phyloP scores from a whole-genome alignment of 2,113 vertebrate genomes.

The Glaucomys volans region DNA sequence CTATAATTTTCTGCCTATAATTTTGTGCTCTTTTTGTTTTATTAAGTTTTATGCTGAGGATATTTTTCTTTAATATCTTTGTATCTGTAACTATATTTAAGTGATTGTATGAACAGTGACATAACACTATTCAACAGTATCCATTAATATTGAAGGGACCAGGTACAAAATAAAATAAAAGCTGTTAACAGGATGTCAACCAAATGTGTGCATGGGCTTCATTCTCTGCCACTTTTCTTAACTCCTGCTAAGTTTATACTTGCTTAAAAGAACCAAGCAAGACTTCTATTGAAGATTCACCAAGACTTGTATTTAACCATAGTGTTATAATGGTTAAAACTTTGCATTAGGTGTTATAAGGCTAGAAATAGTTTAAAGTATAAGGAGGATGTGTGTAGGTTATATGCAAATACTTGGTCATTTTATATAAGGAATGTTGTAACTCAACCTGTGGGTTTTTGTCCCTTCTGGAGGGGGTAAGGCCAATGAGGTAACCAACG shows the following conservation, averaged over 20 bases:
- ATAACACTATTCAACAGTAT: background rate
- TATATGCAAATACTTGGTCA: too few species aligned
- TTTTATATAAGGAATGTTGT: too few species aligned
- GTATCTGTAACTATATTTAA: background rate
- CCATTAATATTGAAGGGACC: background rate
- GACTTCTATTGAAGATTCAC: background rate
- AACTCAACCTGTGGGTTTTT: too few species aligned
- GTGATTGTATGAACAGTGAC: background rate
- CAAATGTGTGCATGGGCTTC: background rate
- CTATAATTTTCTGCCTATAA: background rate
- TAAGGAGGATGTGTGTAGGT: too few species aligned
- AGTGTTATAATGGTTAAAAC: background rate
- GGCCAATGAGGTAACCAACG: too few species aligned
- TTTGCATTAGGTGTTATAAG: too few species aligned
- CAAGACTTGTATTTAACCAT: background rate
- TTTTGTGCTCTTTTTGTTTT: background rate
- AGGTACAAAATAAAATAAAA: background rate
- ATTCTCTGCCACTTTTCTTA: background rate
- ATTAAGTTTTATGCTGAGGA: background rate
- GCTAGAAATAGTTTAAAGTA: too few species aligned
- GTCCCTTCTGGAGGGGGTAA: too few species aligned
- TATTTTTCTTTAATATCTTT: background rate
- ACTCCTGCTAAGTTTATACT: background rate
- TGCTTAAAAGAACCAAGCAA: background rate
- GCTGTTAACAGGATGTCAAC: background rate